phyloP scores from a whole-genome alignment of 2,888 invertebrate species.

The Eretmocerus hayati region DNA sequence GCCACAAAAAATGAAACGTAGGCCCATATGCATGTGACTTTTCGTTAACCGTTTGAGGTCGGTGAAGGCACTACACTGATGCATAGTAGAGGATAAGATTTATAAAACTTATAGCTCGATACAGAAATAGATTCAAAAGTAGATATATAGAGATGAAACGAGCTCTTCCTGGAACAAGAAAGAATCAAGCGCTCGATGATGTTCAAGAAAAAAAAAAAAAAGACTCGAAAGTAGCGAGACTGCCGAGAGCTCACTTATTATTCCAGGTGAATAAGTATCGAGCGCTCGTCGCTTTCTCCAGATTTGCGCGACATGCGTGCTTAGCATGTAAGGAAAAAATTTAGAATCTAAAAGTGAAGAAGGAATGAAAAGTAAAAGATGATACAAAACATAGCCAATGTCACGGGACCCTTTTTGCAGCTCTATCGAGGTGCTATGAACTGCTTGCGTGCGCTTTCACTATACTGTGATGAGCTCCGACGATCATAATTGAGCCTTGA shows the following conservation, averaged over 20 bases:
- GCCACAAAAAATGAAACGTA: constrained; percentile 23
- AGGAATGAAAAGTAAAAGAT: constrained; percentile 6
- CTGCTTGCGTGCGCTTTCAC: constrained; percentile 15
- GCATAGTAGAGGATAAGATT: constrained; percentile 33
- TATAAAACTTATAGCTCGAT: constrained; percentile 34
- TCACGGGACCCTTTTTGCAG: constrained; percentile 33
- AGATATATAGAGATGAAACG: constrained; percentile 4
- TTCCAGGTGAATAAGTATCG: constrained; percentile 18
- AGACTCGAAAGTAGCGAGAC: background rate
- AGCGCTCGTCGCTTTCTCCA: constrained; percentile 12
- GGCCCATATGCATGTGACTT: constrained; percentile 13
- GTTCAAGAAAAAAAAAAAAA: no score
- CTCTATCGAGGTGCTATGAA: constrained; percentile 26
- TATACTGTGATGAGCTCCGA: background rate
- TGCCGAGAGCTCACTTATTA: constrained; percentile 2
- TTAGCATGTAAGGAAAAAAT: constrained; percentile 10
- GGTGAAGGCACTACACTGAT: constrained; percentile 31
- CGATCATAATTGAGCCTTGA: background rate
- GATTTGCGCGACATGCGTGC: constrained; percentile 4
- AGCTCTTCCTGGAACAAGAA: constrained; percentile 1
- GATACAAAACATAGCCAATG: constrained; percentile 26
- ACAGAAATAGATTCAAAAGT: constrained; percentile 11
- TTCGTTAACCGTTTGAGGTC: constrained; percentile 16
- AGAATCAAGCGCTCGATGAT: constrained; percentile 17
- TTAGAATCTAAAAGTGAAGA: constrained; percentile 20